Conservation (phyloP, 2,113 vertebrate genomes). For the Nothoprocta perdicaria region DNA sequence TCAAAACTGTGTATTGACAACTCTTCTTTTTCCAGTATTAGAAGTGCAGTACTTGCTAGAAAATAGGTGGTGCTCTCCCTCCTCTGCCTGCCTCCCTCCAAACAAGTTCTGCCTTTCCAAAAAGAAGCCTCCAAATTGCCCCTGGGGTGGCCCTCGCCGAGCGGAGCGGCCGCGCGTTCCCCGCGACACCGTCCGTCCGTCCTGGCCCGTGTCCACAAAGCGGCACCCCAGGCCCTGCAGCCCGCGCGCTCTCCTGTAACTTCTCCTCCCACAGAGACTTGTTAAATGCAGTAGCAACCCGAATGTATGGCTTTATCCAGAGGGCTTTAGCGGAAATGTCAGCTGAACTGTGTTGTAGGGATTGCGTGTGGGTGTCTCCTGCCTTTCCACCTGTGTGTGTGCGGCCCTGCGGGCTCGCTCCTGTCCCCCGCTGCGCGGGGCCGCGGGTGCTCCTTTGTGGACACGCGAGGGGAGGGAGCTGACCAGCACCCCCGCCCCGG, state of each 20-base stretch:
- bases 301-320: slow-evolving; percentile 75
- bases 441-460: slow-evolving; percentile 80
- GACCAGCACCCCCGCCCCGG: background rate
- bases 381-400: slow-evolving; percentile 70
- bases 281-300: slow-evolving; percentile 69
- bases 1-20: slow-evolving; percentile 78
- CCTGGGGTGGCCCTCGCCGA: background rate
- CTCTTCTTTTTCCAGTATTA: slow-evolving; percentile 78
- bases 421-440: slow-evolving; percentile 65
- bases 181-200: background rate
- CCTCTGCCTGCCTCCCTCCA: slow-evolving; percentile 42
- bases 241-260: slow-evolving; percentile 75
- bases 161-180: background rate
- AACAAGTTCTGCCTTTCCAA: background rate
- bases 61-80: slow-evolving; percentile 63
- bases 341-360: slow-evolving; percentile 75
- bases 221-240: slow-evolving; percentile 76
- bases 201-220: slow-evolving; percentile 74
- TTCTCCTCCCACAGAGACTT: slow-evolving; percentile 71
- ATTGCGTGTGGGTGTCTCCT: slow-evolving; percentile 72
- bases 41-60: slow-evolving; percentile 89
- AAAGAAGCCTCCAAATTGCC: background rate
- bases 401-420: slow-evolving; percentile 58
- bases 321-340: slow-evolving; percentile 70
- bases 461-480: slow-evolving; percentile 69